These are phyloP conservation scores for Aphis gossypii DNA, from an alignment of 1,140 invertebrate genomes.

Conservation along the genomic window DNA sequence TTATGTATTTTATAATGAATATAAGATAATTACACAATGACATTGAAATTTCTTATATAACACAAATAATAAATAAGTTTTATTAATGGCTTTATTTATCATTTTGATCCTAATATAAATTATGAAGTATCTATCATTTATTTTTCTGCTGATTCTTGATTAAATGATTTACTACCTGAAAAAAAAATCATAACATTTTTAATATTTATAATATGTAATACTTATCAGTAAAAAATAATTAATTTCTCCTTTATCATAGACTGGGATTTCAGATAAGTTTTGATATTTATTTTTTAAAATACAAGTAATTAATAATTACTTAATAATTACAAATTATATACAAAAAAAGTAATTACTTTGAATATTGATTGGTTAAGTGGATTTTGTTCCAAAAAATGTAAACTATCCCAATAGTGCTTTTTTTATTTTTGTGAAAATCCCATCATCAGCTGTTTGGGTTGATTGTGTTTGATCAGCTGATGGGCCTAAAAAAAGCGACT, in stretches of 20 bases:
- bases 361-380: not conserved
- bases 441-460: constrained; percentile 45
- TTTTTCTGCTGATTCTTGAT: not conserved
- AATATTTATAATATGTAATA: not conserved
- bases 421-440: constrained; percentile 53
- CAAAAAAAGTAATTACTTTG: constrained; percentile 28
- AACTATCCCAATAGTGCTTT: constrained; percentile 50
- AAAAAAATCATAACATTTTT: not conserved
- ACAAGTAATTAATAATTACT: not conserved
- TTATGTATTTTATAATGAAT: not conserved
- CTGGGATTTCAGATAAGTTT: not conserved
- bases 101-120: not conserved
- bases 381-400: not conserved
- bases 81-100: not conserved
- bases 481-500: constrained; percentile 46
- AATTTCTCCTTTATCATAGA: constrained; percentile 22
- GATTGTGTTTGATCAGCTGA: constrained; percentile 37
- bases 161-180: constrained; percentile 51
- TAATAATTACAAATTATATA: not conserved
- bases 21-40: not conserved
- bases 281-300: not conserved
- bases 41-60: not conserved
- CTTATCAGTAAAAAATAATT: not conserved
- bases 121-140: not conserved
- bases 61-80: not conserved